Conservation (phyloP, 2,113 vertebrate species). For the Harpagus bidentatus region DNA sequence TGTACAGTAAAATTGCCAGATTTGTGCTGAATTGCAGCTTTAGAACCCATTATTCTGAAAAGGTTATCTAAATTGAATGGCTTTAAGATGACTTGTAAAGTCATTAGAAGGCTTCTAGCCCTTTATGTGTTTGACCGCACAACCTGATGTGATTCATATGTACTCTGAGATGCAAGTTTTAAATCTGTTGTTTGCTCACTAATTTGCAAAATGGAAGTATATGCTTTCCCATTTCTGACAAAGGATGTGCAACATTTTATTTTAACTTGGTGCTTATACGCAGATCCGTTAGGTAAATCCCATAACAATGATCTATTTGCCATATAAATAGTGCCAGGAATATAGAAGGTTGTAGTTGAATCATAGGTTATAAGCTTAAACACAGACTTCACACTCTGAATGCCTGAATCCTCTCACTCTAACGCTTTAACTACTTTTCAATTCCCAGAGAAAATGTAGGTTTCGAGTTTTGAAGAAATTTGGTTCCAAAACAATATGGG, state of each 20-base stretch:
- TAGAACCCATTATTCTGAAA: conserved; percentile 57
- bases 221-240: background rate
- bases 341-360: background rate
- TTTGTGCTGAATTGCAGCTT: conserved; percentile 66
- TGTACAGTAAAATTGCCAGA: conserved; percentile 43
- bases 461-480: background rate
- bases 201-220: background rate
- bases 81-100: conserved; percentile 50
- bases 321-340: background rate
- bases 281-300: conserved; percentile 9
- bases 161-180: background rate
- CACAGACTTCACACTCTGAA: background rate
- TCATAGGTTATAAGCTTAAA: background rate
- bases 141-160: background rate
- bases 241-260: background rate
- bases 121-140: conserved; percentile 19
- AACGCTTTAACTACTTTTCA: background rate
- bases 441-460: background rate
- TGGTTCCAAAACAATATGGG: background rate
- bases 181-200: background rate
- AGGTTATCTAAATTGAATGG: conserved; percentile 55
- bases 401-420: background rate
- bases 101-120: conserved; percentile 38
- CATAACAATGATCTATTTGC: conserved; percentile 6
- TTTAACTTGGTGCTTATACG: background rate